Evolutionary conservation across 2,888 invertebrate species (phyloP).

Genomic region (Imbricaverruca yamaguchii): DNA sequence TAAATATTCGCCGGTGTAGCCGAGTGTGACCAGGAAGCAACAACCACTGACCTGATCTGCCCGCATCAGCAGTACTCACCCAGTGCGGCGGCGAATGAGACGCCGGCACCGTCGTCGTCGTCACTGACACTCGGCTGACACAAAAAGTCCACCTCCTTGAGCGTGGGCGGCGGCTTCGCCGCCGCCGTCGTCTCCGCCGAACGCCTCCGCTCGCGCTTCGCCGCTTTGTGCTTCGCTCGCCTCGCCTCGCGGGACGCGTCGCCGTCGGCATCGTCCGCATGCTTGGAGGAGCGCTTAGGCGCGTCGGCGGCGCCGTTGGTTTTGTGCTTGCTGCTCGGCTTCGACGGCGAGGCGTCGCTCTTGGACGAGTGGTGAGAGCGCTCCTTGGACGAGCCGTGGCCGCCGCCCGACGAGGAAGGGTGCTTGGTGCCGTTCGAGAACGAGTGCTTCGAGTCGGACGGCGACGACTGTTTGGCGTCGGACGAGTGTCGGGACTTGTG

Average conservation of each 20-base stretch:
- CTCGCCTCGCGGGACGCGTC: not conserved
- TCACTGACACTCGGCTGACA: not conserved
- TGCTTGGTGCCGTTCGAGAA: not conserved
- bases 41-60: too few species aligned
- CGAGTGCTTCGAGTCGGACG: not conserved
- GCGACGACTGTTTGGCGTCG: not conserved
- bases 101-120: not conserved
- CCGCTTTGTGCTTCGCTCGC: not conserved
- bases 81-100: not conserved
- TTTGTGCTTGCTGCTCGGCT: not conserved
- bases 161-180: not conserved
- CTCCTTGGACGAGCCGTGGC: not conserved
- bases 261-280: not conserved
- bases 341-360: not conserved
- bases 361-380: not conserved
- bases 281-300: not conserved
- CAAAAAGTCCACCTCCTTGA: not conserved
- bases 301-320: not conserved
- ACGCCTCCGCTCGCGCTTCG: not conserved
- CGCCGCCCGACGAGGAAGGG: not conserved
- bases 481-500: not conserved
- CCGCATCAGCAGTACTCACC: not conserved
- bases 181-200: not conserved
- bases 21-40: too few species aligned
- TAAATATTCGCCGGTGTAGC: too few species aligned